Evolutionary conservation across 2,888 invertebrate species (phyloP), one percentile per base, ranked within the genome.

Genomic region (Podotricha telesiphe): DNA sequence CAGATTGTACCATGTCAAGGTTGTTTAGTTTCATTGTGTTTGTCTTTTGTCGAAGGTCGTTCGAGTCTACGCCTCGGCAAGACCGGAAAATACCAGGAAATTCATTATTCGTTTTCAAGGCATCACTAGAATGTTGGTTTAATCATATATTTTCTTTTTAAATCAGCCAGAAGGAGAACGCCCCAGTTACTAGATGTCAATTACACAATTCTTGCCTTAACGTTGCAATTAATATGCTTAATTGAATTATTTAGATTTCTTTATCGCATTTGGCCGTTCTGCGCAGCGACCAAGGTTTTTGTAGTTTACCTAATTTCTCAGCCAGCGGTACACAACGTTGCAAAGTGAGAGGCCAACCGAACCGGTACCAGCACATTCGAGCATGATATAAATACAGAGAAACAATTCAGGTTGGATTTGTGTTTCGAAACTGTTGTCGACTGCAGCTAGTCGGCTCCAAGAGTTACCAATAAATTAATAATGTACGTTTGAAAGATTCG

Each of bases 221-320:
- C 67, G 48, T 53, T 74, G 70, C 78, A 82, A 82, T 79, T 80
- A 78, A 79, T 81, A 69, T 75, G 62, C 69, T 73, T 69, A 66
- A 71, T 70, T 70, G 66, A 68, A 66, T 80, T 77, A 75, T 75
- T 78, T 79, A 80, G 77, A 82, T 87, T 87, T 88, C 82, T 85
- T 82, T 86, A 86, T 86, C 84, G 84, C 83, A 80, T 82, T 82
- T 79, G 79, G 77, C 75, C 79, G 83, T 82, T 83, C 82, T 84
- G 85, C 82, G 84, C 84, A 82, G 81, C 84, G 83, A 86, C 80
- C 86, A 84, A 81, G 83, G 83, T 84, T 86, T 88, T 90, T 87
- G 88, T 87, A 87, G 88, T 90, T 91, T 92, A 92, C 92, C 91
- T 89, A 92, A 92, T 91, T 92, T 88, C 86, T 86, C 86, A 88